phyloP scores from a whole-genome alignment of 2,113 vertebrate species.

The Dascyllus trimaculatus region DNA sequence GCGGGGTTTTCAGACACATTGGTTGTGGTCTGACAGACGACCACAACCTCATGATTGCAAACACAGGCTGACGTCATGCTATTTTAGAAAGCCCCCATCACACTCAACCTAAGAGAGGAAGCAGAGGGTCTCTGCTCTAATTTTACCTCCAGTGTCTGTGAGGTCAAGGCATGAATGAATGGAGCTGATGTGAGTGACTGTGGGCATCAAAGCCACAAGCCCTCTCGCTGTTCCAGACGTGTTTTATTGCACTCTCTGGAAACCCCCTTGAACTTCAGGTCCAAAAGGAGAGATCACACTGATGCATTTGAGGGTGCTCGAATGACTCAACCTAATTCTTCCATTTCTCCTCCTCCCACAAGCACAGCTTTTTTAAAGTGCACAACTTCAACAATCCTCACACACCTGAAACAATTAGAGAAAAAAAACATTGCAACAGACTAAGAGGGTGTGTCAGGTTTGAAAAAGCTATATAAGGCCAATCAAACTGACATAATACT shows the following conservation, averaged over 20 bases:
- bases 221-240: too few relatives aligned
- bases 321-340: slow-evolving; percentile 34
- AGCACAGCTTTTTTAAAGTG: slow-evolving; percentile 6
- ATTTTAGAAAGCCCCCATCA: slow-evolving; percentile 61
- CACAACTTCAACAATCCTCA: not conserved
- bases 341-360: slow-evolving; percentile 2
- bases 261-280: slow-evolving; percentile 22
- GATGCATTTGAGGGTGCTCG: slow-evolving; percentile 1
- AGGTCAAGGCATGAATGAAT: slow-evolving; percentile 44
- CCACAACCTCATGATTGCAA: slow-evolving; percentile 51
- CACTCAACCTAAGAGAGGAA: not conserved
- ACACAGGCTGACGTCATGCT: slow-evolving; percentile 55
- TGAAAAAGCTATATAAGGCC: not conserved
- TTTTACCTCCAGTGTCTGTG: slow-evolving; percentile 9
- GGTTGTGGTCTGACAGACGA: slow-evolving; percentile 49
- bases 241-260: slow-evolving; percentile 4
- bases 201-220: too few relatives aligned
- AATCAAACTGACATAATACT: too few relatives aligned
- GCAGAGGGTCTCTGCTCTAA: slow-evolving; percentile 40
- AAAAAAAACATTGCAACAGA: not conserved
- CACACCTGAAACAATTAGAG: not conserved
- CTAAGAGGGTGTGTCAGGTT: too few relatives aligned
- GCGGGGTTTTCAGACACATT: slow-evolving; percentile 65
- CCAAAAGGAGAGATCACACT: slow-evolving; percentile 19
- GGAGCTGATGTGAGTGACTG: slow-evolving; percentile 7